Evolutionary conservation across 1,140 invertebrate genomes (phyloP), one percentile per base, ranked within the genome.

Genomic region (Danaus plexippus): DNA sequence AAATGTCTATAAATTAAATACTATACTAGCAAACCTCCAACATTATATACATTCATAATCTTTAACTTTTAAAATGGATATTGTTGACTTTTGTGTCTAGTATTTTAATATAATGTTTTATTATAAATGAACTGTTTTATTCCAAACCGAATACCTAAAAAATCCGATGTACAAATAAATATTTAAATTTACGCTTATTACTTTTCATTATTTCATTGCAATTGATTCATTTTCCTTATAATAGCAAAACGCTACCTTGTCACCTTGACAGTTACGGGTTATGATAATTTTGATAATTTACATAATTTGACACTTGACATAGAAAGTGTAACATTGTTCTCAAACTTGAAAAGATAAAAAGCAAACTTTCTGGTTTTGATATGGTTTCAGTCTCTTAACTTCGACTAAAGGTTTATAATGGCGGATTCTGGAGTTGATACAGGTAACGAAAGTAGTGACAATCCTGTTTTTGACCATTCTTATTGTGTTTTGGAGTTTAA

Each of bases 351-450:
- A 32, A 32, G 22, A 32, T 32, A 32, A 32, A 22, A 32, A 32
- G 22, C 22, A 5, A 55, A 55, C 55, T 61, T 22, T 55, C 48
- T 61, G 48, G 53, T 55, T 47, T 55, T 61, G 59, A 40, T 61
- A 61, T 61, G 59, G 51, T n/a, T 52, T 12, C 53, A 41, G 32
- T 52, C 54, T 41, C 9, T n/a, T 52, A 48, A 9, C 45, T 41
- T 57, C 45, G 41, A 57, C 22, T 43, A 58, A 40, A 43, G 12
- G 15, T 52, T 22, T 50, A 44, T 61, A 56, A 88, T 88, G 86
- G 78, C 85, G 45, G 91, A 92, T 77, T 92, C 91, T 9, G 91
- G 91, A 52, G 90, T 91, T 2, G 91, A 92, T 59, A 91, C 90
- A 43, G 90, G 90, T 51, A 91, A 90, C 69, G 90, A 91, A 70